These are phyloP conservation scores for Neuroterus valhalla DNA, from an alignment of 1,140 invertebrate genomes.

Conservation along the genomic window DNA sequence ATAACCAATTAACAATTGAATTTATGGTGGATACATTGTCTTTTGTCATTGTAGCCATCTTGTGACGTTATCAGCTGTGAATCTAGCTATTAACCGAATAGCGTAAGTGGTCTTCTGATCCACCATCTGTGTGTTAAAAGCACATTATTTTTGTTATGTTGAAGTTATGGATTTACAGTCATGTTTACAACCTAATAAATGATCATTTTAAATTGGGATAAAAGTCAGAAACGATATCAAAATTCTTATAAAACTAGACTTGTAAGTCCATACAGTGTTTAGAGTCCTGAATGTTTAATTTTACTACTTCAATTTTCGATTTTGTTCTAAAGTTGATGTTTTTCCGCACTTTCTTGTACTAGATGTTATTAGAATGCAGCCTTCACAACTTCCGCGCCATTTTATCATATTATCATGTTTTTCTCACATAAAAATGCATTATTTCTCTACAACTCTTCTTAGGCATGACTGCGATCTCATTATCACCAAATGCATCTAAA, in stretches of 20 bases:
- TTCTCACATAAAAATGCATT: constrained; percentile 51
- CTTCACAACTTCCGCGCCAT: constrained; percentile 46
- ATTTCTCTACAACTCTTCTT: constrained; percentile 50
- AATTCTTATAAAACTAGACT: constrained; percentile 36
- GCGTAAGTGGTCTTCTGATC: constrained; percentile 84
- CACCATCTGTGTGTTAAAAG: constrained; percentile 70
- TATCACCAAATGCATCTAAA: constrained; percentile 18
- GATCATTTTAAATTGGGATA: constrained; percentile 33
- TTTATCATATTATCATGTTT: constrained; percentile 56
- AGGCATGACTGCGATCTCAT: constrained; percentile 54
- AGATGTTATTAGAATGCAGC: constrained; percentile 61
- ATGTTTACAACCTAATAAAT: constrained; percentile 25
- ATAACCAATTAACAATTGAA: constrained; percentile 54
- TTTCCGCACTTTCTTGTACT: constrained; percentile 56
- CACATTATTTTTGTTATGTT: constrained; percentile 42
- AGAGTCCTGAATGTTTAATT: constrained; percentile 45
- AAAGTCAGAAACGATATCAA: neutral
- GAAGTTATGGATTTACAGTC: constrained; percentile 63
- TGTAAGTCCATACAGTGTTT: constrained; percentile 62
- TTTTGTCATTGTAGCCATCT: constrained; percentile 85
- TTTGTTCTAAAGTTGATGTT: constrained; percentile 40
- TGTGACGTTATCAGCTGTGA: constrained; percentile 91
- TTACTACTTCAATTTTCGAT: constrained; percentile 22
- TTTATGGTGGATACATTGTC: constrained; percentile 70
- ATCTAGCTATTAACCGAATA: constrained; percentile 91